These are phyloP conservation scores for Drosophila anomelani DNA, from an alignment of 2,888 invertebrate species.

Conservation along the genomic window DNA sequence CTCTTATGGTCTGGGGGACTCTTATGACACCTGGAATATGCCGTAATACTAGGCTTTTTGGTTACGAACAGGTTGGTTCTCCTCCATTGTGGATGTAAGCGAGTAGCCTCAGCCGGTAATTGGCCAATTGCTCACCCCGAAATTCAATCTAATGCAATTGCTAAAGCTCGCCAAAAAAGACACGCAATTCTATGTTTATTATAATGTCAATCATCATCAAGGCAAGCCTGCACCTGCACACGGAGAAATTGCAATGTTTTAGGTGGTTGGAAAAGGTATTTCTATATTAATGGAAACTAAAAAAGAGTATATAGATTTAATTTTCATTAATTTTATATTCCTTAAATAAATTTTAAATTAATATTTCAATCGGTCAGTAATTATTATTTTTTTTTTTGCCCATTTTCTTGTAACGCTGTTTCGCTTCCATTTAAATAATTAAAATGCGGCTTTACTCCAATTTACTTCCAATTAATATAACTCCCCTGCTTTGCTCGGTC, in stretches of 20 bases:
- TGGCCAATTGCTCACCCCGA: slow-evolving; percentile 24
- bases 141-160: slow-evolving; percentile 2
- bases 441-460: background rate
- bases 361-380: background rate
- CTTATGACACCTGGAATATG: slow-evolving; percentile 30
- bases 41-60: slow-evolving; percentile 28
- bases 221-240: background rate
- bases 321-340: no score
- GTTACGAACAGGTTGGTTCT: slow-evolving; percentile 29
- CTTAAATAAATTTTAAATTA: background rate
- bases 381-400: background rate
- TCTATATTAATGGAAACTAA: background rate
- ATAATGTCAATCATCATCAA: slow-evolving; percentile 10
- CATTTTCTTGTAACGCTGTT: background rate
- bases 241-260: background rate
- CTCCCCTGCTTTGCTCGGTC: background rate
- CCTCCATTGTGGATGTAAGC: background rate
- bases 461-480: background rate
- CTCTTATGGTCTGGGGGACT: slow-evolving; percentile 15
- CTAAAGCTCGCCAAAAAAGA: background rate
- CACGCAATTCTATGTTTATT: slow-evolving; percentile 2
- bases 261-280: background rate
- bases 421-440: background rate
- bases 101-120: slow-evolving; percentile 6
- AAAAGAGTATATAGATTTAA: no score